Base-by-base conservation (phyloP, 1,140 invertebrate genomes). In the Anthonomus grandis region DNA sequence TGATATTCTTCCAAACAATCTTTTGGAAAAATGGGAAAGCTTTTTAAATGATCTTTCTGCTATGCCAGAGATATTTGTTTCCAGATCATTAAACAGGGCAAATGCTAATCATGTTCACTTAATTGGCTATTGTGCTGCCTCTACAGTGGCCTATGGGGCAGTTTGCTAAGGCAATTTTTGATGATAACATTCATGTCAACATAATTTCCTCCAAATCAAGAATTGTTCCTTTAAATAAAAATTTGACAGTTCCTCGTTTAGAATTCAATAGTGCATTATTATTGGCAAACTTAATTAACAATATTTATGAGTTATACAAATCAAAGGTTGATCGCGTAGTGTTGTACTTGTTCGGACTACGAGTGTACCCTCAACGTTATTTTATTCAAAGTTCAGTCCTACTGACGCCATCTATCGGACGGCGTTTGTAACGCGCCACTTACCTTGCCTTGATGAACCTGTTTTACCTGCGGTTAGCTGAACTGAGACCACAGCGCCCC, bases 121-220 rank as follows among this genome's bases (percentile, higher is more conserved):
- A 31, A 64, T 69, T 59, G 71, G 72, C 6, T 74, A 65, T 57
- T 51, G 59, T 31, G 68, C 69, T 54, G 60, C 69, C 6, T 69
- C 68, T 13, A 53, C 41, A 37, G n/a, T 34, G 6, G 65, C 64
- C n/a, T 68, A 66, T 41, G 64, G 64, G 41, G 63, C 68, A 18
- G 63, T 65, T 0, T 36, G 59, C 15, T 60, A 48, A 19, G n/a
- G 27, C 12, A 31, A 23, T 54, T 12, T 41, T 4, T 52, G 4
- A 15, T 36, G 19, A 24, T 8, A 54, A 54, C n/a, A n/a, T 45
- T 17, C 21, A 15, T 13, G 36, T 44, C 17, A 42, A 51, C 13
- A 22, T 58, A 6, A 22, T 58, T 15, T 34, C 17, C 37, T 50
- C 56, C 10, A 47, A 47, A 42, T 51, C 47, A 21, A 51, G 47